Base-by-base conservation (phyloP, 1,140 invertebrate genomes). In the Rhopalosiphum maidis region DNA sequence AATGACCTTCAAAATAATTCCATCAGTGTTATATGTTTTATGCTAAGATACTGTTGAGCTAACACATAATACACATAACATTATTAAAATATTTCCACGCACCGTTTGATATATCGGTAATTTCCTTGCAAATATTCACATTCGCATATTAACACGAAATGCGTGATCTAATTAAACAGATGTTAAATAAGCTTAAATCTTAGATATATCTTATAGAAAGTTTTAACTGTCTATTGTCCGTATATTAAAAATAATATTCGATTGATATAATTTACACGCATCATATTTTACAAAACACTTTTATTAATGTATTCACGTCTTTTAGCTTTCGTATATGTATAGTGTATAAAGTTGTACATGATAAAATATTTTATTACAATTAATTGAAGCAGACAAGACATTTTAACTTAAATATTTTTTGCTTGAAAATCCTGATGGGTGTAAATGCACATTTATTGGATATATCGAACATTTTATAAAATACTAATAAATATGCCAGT, bases 1-100 rank as follows among this genome's bases (percentile, higher is more conserved):
- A 88, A 54, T 30, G 88, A 55, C 51, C 88, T 89, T 89, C 88
- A 55, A 55, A 89, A 55, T 89, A 55, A 89, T 41, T 55, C 48
- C 51, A 89, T 37, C 30, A 4, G 35, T 41, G 21, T 89, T 55
- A n/a, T 89, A 88, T 89, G 46, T 89, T 41, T 21, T 54, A 89
- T 46, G 25, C 22, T 5, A 5, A 87, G 37, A 48, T 48, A 88
- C 7, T 30, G 86, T 46, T 46, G 30, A 51, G 46, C 48, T 48
- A 88, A 35, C n/a, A 51, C n/a, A 88, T 88, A 51, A 8, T 48
- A 35, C 18, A 48, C 18, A 51, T 51, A 88, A 88, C 6, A 35
- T 87, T 46, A 48, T 51, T 88, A 22, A 54, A 88, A 88, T 88
- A 51, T 48, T 88, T 88, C 43, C 43, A 46, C 8, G 46, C 15